These are phyloP conservation scores for Lasioglossum pauxillum DNA, from an alignment of 2,888 invertebrate genomes.

Conservation along the genomic window DNA sequence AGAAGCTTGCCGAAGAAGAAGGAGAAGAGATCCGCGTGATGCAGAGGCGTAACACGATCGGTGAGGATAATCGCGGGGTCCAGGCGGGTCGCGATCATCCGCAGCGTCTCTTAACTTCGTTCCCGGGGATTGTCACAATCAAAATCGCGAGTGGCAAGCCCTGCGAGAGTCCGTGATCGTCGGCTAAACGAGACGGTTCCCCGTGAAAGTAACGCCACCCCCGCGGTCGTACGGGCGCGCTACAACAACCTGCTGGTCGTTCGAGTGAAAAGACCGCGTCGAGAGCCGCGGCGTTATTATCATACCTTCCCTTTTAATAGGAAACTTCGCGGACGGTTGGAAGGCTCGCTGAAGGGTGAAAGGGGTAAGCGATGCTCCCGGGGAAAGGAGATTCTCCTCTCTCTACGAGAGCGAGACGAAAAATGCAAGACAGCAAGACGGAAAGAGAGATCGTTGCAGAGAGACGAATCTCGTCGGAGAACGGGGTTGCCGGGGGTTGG, in stretches of 20 bases:
- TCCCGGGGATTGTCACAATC: conserved; percentile 47
- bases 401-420: conserved; percentile 54
- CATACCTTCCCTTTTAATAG: conserved; percentile 71
- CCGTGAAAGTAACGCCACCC: conserved; percentile 20
- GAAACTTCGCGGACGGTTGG: conserved; percentile 69
- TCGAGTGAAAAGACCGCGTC: conserved; percentile 70
- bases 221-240: background rate
- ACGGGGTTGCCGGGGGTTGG: conserved; percentile 12
- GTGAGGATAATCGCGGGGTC: background rate
- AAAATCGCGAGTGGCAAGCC: conserved; percentile 25
- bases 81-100: background rate
- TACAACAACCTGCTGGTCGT: conserved; percentile 63
- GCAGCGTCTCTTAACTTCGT: conserved; percentile 42
- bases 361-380: conserved; percentile 69
- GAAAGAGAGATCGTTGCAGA: conserved; percentile 13
- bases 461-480: conserved; percentile 39
- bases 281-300: conserved; percentile 70
- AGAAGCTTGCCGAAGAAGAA: background rate
- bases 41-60: background rate
- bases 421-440: conserved; percentile 39
- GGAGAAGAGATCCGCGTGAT: background rate
- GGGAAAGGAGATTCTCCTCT: conserved; percentile 26
- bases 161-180: conserved; percentile 44
- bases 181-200: conserved; percentile 53
- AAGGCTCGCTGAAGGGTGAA: conserved; percentile 67